phyloP scores from a whole-genome alignment of 2,888 invertebrate genomes.

The Eristalis intricaria region DNA sequence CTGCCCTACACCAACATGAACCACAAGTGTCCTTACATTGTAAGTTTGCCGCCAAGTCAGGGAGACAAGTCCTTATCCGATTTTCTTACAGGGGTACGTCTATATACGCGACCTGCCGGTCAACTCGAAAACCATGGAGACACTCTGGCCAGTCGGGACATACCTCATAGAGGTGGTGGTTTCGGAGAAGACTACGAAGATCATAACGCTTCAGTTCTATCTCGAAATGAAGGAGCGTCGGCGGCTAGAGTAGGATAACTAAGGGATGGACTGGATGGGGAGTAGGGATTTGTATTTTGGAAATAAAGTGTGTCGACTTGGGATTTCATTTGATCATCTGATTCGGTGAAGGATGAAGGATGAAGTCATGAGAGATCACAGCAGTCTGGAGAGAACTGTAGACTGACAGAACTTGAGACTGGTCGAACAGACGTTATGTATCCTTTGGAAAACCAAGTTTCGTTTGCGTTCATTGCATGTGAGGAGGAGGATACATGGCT shows the following conservation, averaged over 20 bases:
- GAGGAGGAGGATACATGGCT: too few species aligned
- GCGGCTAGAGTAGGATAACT: not conserved
- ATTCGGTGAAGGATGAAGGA: not conserved
- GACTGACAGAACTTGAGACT: too few species aligned
- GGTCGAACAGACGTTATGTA: too few species aligned
- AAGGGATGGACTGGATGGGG: too few species aligned
- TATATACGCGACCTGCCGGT: not conserved
- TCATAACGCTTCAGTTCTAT: slow-evolving; percentile 6
- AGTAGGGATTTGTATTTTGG: not conserved
- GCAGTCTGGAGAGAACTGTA: too few species aligned
- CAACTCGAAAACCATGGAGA: not conserved
- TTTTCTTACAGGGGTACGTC: not conserved
- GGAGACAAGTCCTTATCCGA: not conserved
- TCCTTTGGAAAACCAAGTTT: too few species aligned
- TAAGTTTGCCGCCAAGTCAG: not conserved
- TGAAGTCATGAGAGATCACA: too few species aligned
- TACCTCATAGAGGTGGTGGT: slow-evolving; percentile 3
- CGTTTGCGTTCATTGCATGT: too few species aligned
- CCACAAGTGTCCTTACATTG: slow-evolving; percentile 39
- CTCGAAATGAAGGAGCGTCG: not conserved
- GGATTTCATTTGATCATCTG: not conserved
- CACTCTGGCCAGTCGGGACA: not conserved
- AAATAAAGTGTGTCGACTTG: not conserved
- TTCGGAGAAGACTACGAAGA: not conserved
- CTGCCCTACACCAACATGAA: slow-evolving; percentile 40